Evolutionary conservation across 2,888 invertebrate species (phyloP), one percentile per base, ranked within the genome.

Genomic region (Diachrysia chrysitis): DNA sequence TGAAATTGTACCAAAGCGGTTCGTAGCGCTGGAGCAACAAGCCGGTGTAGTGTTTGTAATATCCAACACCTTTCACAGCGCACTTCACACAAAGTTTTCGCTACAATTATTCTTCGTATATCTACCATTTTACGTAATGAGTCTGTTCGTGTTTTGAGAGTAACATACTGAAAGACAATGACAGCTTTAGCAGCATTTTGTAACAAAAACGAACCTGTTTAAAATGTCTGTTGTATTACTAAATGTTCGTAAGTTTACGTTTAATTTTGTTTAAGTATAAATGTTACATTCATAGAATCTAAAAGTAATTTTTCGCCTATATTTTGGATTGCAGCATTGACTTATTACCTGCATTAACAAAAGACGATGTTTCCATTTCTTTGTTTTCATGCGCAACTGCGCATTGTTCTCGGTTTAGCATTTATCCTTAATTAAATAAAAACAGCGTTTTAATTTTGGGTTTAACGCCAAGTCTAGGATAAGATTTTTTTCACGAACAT

Each of bases 71-170:
- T 66, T 42, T 42, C 42, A 25, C 23, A 53, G 60, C 25, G 35
- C 32, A 55, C 48, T 42, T 42, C 35, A 58, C 58, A 69, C 48
- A 59, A 63, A 66, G 51, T 68, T 72, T 69, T 64, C 32, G 16
- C n/a, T 42, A 46, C 57, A 55, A 51, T 63, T 63, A 61, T 21
- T 58, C 58, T 63, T 42, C 57, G 64, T 65, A 61, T 58, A 54
- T 37, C 42, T 17, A 32, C 37, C 37, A 46, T 53, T 59, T 62
- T 63, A 32, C 55, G 51, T 57, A 71, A 66, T 61, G 42, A 63
- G 56, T 51, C 53, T 51, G 46, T 58, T 58, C 35, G 55, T 62
- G 53, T 66, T 61, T 66, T 64, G 63, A 62, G 21, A 25, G 42
- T 63, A 63, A 63, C 65, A 68, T 53, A 65, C 46, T 63, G 66